Evolutionary conservation across 2,797 vertebrate species (phyloP), one percentile per base, ranked within the genome.

Genomic region (Triplophysa yarkandensis): DNA sequence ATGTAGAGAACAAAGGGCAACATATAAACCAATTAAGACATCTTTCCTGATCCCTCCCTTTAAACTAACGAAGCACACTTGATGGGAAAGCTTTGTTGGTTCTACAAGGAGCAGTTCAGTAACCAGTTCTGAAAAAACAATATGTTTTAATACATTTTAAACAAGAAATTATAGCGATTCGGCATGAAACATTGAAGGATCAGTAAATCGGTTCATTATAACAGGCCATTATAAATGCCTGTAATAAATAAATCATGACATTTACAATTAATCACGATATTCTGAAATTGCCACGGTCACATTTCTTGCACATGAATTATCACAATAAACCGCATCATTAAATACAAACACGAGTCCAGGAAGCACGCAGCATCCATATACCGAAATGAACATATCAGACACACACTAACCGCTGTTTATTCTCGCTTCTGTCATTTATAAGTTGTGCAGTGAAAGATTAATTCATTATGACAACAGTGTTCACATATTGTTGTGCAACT

Each of bases 1-100:
- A 32, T 34, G 50, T 65, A 30, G 41, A 65, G 25, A 65, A 44
- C 19, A 55, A 65, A 55, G 61, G 19, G 48, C 27, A 73, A 34
- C 36, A 44, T 65, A 6, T 32, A 6, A 65, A 27, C 19, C 19
- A 65, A 73, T 44, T 55, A 44, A 43, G 36, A 55, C n/a, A 17
- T 69, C 23, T 1, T 43, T 39, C 50, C 16, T 21, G 17, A 7
- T 1, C 32, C 32, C 5, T 41, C 17, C 23, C 4, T 9, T 43
- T 72, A 5, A 28, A n/a, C 17, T 6, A 13, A 19, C 13, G 19
- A 30, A 21, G 27, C 52, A 7, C 2, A 5, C 13, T 27, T 54
- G 50, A 13, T 2, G 10, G 14, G 11, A 54, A 4, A 25, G 11
- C 48, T 54, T 14, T 27, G 23, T 52, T 63, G 48, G 13, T 41